Conservation (phyloP, 1,140 invertebrate species). For the Philaenus spumarius region DNA sequence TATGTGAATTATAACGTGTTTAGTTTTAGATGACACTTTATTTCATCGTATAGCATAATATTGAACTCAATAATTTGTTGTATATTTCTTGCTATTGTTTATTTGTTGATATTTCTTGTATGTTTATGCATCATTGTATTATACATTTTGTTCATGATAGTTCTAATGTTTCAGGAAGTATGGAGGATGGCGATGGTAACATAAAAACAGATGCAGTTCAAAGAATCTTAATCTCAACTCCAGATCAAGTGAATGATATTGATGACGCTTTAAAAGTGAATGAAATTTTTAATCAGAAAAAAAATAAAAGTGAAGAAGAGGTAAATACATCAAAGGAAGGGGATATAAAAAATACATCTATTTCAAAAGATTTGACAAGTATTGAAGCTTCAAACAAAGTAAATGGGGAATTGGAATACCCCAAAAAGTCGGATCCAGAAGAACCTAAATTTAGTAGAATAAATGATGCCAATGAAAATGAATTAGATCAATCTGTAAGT, state of each 20-base stretch:
- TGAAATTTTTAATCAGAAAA: not conserved
- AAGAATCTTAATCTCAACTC: not conserved
- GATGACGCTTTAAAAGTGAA: not conserved
- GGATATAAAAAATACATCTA: not conserved
- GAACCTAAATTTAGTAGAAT: not conserved
- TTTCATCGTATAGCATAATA: no score
- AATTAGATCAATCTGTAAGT: no score
- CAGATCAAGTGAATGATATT: not conserved
- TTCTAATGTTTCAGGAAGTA: not conserved
- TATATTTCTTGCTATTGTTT: no score
- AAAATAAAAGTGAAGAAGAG: not conserved
- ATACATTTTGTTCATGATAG: no score
- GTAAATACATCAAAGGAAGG: not conserved
- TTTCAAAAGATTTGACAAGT: not conserved
- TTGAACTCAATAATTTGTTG: no score
- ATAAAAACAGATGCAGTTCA: not conserved
- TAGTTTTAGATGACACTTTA: no score
- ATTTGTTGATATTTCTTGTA: no score
- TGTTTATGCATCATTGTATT: no score
- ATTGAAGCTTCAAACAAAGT: not conserved
- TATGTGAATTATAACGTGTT: no score
- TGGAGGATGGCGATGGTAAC: not conserved
- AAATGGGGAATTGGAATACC: not conserved
- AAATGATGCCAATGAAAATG: not conserved
- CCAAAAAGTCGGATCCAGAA: not conserved